phyloP scores from a whole-genome alignment of 1,140 invertebrate species.

The Drosophila yakuba region DNA sequence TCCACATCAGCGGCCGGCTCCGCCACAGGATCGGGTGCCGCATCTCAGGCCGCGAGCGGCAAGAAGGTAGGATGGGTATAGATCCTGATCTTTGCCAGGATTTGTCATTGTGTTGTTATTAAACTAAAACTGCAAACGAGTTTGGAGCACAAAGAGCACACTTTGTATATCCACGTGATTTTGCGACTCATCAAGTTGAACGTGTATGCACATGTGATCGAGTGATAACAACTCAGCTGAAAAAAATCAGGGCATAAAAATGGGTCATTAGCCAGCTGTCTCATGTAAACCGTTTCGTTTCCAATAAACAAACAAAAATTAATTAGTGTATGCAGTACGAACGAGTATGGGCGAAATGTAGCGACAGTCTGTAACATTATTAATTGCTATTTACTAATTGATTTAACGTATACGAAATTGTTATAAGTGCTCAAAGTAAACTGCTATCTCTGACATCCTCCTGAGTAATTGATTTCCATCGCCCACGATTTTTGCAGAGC shows the following conservation, averaged over 20 bases:
- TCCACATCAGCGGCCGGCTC: conserved; percentile 72
- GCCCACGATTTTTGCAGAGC: conserved; percentile 86
- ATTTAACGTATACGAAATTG: too few relatives aligned
- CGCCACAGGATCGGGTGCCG: conserved; percentile 25
- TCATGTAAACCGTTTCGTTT: neutral
- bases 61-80: conserved; percentile 66
- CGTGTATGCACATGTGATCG: conserved; percentile 1
- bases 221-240: conserved; percentile 5
- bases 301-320: neutral
- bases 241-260: conserved; percentile 7
- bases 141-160: neutral
- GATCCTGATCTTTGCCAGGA: neutral
- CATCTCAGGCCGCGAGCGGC: conserved; percentile 13
- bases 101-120: neutral
- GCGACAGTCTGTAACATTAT: neutral
- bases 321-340: neutral
- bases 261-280: conserved; percentile 15
- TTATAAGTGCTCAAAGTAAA: too few relatives aligned
- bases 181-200: neutral
- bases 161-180: neutral
- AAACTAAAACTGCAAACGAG: neutral
- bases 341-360: neutral
- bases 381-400: too few relatives aligned
- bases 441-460: neutral
- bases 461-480: neutral